Evolutionary conservation across 2,113 vertebrate species (phyloP).

Genomic region (Manacus vitellinus): DNA sequence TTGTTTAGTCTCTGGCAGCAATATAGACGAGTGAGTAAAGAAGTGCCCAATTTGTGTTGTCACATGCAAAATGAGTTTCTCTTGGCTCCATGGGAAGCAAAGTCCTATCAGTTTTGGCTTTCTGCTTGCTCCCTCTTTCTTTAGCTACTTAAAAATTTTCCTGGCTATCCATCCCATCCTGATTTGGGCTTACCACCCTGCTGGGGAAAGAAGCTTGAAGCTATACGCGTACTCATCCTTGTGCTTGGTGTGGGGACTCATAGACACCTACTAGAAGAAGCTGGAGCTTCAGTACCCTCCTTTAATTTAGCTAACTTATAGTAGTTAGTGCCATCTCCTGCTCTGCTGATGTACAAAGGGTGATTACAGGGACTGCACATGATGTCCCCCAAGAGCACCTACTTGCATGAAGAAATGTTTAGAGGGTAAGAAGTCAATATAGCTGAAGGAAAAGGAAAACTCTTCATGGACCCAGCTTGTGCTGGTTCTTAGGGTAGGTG

Average conservation of each 20-base stretch:
- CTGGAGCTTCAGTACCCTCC: not conserved
- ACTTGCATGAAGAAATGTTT: fast-evolving
- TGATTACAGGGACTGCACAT: not conserved
- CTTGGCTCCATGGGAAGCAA: not conserved
- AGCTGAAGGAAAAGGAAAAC: not conserved
- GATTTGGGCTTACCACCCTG: not conserved
- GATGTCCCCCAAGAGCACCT: not conserved
- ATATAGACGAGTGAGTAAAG: not conserved
- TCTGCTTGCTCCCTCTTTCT: not conserved
- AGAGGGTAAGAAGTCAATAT: not conserved
- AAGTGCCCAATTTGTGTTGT: not conserved
- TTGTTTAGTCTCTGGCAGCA: not conserved
- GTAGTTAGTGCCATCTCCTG: not conserved
- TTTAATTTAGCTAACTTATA: not conserved
- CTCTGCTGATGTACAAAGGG: not conserved
- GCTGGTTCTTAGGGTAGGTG: not conserved
- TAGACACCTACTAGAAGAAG: not conserved
- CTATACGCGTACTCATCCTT: not conserved
- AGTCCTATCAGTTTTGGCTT: not conserved
- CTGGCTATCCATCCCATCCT: not conserved
- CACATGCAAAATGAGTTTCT: not conserved
- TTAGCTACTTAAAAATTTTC: conserved; percentile 19
- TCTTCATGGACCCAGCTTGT: not conserved
- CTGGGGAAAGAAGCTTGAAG: not conserved
- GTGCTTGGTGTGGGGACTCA: not conserved